These are phyloP conservation scores for Bilobella aurantiaca DNA, from an alignment of 1,140 invertebrate species.

Conservation along the genomic window DNA sequence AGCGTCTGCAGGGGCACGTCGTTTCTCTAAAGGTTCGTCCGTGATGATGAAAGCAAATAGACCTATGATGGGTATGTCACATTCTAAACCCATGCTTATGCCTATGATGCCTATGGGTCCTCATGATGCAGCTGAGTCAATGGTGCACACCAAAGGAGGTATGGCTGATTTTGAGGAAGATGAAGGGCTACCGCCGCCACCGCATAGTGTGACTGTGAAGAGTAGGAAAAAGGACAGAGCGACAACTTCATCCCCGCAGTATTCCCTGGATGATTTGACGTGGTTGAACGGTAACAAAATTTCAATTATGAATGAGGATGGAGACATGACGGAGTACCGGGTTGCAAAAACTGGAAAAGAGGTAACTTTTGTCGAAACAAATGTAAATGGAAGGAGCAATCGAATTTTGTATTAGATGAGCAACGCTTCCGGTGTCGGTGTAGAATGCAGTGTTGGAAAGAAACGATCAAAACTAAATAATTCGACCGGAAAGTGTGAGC, in stretches of 20 bases:
- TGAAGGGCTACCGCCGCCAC: not conserved
- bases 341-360: not conserved
- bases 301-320: no score
- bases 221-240: not conserved
- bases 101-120: no score
- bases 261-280: not conserved
- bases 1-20: not conserved
- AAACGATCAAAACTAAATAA: not conserved
- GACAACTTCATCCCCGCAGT: not conserved
- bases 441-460: not conserved
- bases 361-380: not conserved
- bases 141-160: no score
- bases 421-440: not conserved
- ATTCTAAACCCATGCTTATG: no score
- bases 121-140: no score
- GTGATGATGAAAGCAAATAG: not conserved
- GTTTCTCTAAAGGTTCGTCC: not conserved
- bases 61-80: no score
- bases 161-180: not conserved
- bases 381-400: not conserved
- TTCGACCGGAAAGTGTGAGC: constrained; percentile 13
- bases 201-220: not conserved
- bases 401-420: not conserved
- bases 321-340: not conserved
- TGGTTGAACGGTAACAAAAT: not conserved